Evolutionary conservation across 2,888 invertebrate species (phyloP).

Genomic region (Eristalis tenax): DNA sequence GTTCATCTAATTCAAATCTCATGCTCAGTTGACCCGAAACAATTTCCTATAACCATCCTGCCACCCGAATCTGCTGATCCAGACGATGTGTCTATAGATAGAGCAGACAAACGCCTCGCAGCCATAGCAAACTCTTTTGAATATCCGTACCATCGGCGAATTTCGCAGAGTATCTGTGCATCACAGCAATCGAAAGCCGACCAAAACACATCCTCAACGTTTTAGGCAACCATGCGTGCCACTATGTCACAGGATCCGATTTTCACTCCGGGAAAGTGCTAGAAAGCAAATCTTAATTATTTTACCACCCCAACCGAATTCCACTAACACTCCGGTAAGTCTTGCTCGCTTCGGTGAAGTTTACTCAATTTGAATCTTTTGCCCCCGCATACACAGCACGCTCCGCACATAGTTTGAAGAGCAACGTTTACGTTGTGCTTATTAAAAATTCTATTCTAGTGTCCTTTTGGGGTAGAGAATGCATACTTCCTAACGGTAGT

Average conservation of each 20-base stretch:
- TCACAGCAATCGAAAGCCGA: constrained; percentile 41
- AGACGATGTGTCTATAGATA: neutral
- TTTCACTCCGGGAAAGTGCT: constrained; percentile 64
- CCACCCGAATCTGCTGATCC: constrained; percentile 40
- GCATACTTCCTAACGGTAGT: neutral
- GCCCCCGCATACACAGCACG: neutral
- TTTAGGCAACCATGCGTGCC: constrained; percentile 57
- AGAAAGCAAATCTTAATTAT: constrained; percentile 68
- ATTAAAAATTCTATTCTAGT: constrained; percentile 60
- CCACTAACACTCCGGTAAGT: constrained; percentile 20
- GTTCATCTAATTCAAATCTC: constrained; percentile 66
- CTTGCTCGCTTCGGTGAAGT: constrained; percentile 49
- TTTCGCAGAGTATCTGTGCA: constrained; percentile 23
- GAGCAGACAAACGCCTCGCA: neutral
- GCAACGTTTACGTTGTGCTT: constrained; percentile 47
- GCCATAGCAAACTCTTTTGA: neutral
- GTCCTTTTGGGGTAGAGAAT: constrained; percentile 32
- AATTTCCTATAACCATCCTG: constrained; percentile 56
- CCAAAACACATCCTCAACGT: constrained; percentile 15
- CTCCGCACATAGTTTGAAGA: constrained; percentile 33
- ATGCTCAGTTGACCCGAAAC: constrained; percentile 69
- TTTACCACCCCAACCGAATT: constrained; percentile 29
- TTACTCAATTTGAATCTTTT: constrained; percentile 61
- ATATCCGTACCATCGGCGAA: neutral
- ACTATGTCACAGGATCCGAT: constrained; percentile 62